Conservation (phyloP, 2,888 invertebrate genomes). For the Limnephilus lunatus region DNA sequence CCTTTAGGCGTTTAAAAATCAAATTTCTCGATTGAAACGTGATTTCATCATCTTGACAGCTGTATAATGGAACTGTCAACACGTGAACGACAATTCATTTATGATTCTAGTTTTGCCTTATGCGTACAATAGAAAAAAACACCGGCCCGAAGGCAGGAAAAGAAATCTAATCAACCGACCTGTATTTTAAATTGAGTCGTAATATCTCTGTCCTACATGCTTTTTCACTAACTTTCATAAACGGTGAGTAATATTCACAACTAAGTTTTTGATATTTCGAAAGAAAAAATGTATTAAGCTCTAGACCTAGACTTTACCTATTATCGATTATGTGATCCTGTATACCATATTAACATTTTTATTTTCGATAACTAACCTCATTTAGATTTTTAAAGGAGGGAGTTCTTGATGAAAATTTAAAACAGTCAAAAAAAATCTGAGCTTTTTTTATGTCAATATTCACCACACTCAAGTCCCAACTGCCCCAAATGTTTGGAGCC, state of each 20-base stretch:
- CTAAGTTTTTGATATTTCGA: too few species aligned
- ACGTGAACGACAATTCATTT: slow-evolving; percentile 52
- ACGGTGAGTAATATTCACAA: neutral
- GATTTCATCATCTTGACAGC: slow-evolving; percentile 15
- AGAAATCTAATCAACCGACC: slow-evolving; percentile 34
- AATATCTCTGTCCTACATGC: neutral
- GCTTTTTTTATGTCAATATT: too few species aligned
- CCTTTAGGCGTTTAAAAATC: slow-evolving; percentile 19
- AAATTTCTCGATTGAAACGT: slow-evolving; percentile 23
- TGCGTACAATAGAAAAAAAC: slow-evolving; percentile 15
- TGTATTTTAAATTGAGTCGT: slow-evolving; percentile 13
- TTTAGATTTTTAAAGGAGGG: too few species aligned
- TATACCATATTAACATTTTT: too few species aligned
- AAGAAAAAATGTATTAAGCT: too few species aligned
- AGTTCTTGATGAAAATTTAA: too few species aligned
- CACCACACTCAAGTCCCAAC: too few species aligned
- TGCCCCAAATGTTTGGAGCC: too few species aligned
- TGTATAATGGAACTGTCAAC: slow-evolving; percentile 58
- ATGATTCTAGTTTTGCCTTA: slow-evolving; percentile 36
- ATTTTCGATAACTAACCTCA: too few species aligned
- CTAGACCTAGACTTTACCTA: too few species aligned
- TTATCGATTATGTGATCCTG: too few species aligned
- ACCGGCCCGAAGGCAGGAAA: slow-evolving; percentile 30
- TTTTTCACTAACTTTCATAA: slow-evolving; percentile 6
- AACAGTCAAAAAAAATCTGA: too few species aligned